Conservation (phyloP, 2,888 invertebrate species). For the Lycaena phlaeas region DNA sequence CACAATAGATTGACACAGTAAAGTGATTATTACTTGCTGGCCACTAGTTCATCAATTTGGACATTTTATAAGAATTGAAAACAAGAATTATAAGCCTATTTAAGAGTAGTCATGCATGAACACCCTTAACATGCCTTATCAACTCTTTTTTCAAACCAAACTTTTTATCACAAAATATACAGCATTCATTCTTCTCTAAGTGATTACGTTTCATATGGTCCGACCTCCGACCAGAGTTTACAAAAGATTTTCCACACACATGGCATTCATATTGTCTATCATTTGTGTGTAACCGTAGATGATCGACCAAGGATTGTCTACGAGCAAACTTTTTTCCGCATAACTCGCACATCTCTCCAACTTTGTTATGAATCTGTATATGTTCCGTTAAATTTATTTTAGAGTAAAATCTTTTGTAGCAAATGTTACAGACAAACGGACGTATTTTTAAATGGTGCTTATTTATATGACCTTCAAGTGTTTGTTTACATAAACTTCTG, state of each 20-base stretch:
- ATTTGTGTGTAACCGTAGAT: constrained; percentile 38
- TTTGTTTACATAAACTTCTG: constrained; percentile 30
- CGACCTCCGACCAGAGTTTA: constrained; percentile 37
- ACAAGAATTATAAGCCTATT: too few species aligned
- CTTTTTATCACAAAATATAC: constrained; percentile 39
- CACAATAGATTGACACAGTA: too few species aligned
- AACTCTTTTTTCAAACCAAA: constrained; percentile 43
- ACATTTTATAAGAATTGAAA: too few species aligned
- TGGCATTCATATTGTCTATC: constrained; percentile 39
- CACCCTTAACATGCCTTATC: constrained; percentile 36
- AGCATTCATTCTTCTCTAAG: constrained; percentile 31
- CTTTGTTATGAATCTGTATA: constrained; percentile 27
- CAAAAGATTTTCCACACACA: constrained; percentile 34
- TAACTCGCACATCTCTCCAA: constrained; percentile 36
- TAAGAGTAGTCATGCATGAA: too few species aligned
- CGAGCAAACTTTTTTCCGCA: constrained; percentile 39
- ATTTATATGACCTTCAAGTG: constrained; percentile 40
- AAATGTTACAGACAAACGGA: constrained; percentile 35
- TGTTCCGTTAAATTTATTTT: constrained; percentile 42
- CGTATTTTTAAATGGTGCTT: constrained; percentile 34
- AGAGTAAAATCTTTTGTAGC: constrained; percentile 41
- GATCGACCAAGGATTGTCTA: constrained; percentile 37
- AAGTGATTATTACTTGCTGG: too few species aligned
- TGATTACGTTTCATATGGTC: constrained; percentile 46
- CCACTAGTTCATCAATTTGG: too few species aligned